These are phyloP conservation scores for Nipponia nippon DNA, from an alignment of 2,113 vertebrate species.

Conservation along the genomic window DNA sequence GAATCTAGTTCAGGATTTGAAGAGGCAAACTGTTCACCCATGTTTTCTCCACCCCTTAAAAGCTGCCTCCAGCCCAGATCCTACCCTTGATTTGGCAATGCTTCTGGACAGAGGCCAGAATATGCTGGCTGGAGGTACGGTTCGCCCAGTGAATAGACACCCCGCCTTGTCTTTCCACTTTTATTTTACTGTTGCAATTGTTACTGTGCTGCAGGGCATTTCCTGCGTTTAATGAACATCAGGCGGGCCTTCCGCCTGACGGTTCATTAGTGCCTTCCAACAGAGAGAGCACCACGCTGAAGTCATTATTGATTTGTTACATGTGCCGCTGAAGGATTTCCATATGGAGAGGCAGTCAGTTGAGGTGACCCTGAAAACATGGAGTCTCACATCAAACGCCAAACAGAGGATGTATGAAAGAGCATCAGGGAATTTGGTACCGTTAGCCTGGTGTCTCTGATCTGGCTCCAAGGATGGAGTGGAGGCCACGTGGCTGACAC, in stretches of 20 bases:
- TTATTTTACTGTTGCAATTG: background rate
- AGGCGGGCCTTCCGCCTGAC: background rate
- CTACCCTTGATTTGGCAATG: background rate
- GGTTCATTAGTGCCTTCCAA: background rate
- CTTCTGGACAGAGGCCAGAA: background rate
- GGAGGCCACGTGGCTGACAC: accelerated
- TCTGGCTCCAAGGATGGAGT: background rate
- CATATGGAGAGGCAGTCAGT: background rate
- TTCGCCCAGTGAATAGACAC: background rate
- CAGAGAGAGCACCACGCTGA: background rate
- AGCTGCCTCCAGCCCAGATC: background rate
- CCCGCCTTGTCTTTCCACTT: background rate
- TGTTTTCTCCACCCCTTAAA: background rate
- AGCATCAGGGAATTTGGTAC: background rate
- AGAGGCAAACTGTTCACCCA: background rate
- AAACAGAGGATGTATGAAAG: background rate
- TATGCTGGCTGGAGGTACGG: background rate
- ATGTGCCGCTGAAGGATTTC: background rate
- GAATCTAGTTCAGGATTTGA: background rate
- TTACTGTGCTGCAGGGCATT: background rate
- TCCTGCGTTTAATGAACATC: background rate
- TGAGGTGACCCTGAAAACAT: background rate
- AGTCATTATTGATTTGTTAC: background rate
- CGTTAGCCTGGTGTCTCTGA: background rate
- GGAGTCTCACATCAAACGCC: background rate